Evolutionary conservation across 2,113 vertebrate species (phyloP).

Genomic region (Xyrauchen texanus): DNA sequence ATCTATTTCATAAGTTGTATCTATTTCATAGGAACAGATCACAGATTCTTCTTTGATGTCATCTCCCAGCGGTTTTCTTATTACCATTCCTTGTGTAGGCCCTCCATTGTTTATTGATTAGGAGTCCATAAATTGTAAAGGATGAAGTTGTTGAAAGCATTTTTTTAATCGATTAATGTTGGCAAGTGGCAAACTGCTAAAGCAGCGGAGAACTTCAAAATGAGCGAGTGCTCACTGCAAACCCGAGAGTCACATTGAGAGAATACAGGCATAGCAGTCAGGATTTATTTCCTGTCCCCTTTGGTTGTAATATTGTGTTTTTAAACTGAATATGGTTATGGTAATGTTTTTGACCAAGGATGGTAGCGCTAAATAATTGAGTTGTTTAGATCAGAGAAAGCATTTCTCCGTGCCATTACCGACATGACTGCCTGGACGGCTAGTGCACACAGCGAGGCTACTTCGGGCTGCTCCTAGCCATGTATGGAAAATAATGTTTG

Average conservation of each 20-base stretch:
- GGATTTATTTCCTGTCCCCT: slow-evolving; percentile 46
- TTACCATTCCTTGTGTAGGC: slow-evolving; percentile 64
- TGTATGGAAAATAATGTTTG: slow-evolving; percentile 58
- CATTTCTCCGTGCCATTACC: slow-evolving; percentile 50
- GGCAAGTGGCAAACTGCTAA: slow-evolving; percentile 46
- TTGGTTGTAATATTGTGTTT: slow-evolving; percentile 42
- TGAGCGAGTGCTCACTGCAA: background rate
- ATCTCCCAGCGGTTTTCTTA: slow-evolving; percentile 57
- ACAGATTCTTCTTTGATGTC: slow-evolving; percentile 56
- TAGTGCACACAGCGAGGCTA: background rate
- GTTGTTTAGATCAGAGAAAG: slow-evolving; percentile 56
- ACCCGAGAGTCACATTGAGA: slow-evolving; percentile 39
- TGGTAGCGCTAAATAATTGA: slow-evolving; percentile 47
- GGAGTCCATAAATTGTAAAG: slow-evolving; percentile 70
- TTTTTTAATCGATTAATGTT: slow-evolving; percentile 72
- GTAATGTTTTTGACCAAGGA: slow-evolving; percentile 56
- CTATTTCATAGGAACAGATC: slow-evolving; percentile 36
- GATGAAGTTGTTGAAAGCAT: slow-evolving; percentile 69
- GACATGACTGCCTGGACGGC: background rate
- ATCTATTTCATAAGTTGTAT: slow-evolving; percentile 21
- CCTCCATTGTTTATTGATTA: slow-evolving; percentile 75
- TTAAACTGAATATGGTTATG: slow-evolving; percentile 52
- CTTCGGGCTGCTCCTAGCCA: slow-evolving; percentile 9
- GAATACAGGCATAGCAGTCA: slow-evolving; percentile 32
- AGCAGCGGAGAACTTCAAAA: background rate